Conservation (phyloP, 2,888 invertebrate species). For the Anticlea derivata region DNA sequence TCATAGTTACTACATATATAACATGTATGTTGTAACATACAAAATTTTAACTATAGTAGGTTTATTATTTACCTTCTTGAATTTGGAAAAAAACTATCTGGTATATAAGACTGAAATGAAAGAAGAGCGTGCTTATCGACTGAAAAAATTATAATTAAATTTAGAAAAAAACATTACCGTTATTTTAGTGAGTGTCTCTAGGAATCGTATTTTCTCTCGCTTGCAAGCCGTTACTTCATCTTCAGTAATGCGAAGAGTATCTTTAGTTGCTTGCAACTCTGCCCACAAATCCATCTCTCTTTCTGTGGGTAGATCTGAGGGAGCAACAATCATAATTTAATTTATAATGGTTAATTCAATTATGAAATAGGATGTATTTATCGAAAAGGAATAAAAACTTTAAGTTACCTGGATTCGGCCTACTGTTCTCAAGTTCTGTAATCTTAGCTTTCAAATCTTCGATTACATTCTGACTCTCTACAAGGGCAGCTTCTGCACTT, state of each 20-base stretch:
- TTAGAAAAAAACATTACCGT: slow-evolving; percentile 52
- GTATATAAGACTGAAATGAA: slow-evolving; percentile 67
- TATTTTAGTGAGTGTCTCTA: slow-evolving; percentile 74
- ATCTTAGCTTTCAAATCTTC: slow-evolving; percentile 63
- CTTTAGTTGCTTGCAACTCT: slow-evolving; percentile 74
- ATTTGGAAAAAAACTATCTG: slow-evolving; percentile 54
- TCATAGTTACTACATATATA: too few relatives aligned
- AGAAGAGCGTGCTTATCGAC: slow-evolving; percentile 20
- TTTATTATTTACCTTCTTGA: slow-evolving; percentile 45
- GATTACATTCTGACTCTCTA: slow-evolving; percentile 50
- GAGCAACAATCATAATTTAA: slow-evolving; percentile 5
- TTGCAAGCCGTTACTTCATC: slow-evolving; percentile 69
- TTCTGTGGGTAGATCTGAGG: slow-evolving; percentile 68
- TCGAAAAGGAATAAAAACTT: too few relatives aligned
- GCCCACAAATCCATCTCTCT: slow-evolving; percentile 75
- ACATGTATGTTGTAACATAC: too few relatives aligned
- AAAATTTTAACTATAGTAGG: too few relatives aligned
- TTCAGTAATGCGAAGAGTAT: slow-evolving; percentile 65
- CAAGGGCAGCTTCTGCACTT: slow-evolving; percentile 48
- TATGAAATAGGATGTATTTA: too few relatives aligned
- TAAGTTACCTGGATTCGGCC: slow-evolving; percentile 62
- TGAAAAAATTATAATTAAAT: neutral
- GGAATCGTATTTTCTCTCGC: slow-evolving; percentile 71
- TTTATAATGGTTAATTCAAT: neutral
- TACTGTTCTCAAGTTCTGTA: slow-evolving; percentile 60